Base-by-base conservation (phyloP, 2,113 vertebrate species). In the Paradoxurus hermaphroditus region DNA sequence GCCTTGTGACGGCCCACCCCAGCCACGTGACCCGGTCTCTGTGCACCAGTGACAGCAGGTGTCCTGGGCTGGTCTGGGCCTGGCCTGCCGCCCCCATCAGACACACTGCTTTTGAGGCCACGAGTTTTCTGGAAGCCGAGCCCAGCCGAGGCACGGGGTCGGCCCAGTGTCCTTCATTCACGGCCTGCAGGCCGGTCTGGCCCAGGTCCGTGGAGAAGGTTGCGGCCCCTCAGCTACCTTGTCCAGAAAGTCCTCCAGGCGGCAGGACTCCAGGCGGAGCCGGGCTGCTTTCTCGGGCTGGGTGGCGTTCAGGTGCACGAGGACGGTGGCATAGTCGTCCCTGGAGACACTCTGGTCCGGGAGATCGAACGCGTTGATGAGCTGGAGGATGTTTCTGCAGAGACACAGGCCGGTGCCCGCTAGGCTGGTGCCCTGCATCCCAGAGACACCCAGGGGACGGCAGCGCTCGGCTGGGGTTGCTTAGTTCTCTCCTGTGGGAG, bases 291-390 rank as follows among this genome's bases (percentile, higher is more conserved):
- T 93, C 1, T 91, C 85, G 1, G 99, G 98, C 91, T 96, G 16
- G 2, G 98, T 98, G 51, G 53, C 3, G 7, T 99, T 99, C 31
- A 99, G 97, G 82, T 94, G 23, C 0, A 15, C 10, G 21, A 99
- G 44, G 98, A 98, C 99, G 0, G 62, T 1, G 0, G 97, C 27
- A 4, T 99, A 99, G 97, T 98, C 98, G 0, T 99, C 98, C 63
- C 97, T 16, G 39, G 99, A 98, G 73, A 99, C 98, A 91, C 99
- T 99, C 97, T 98, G 98, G 90, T 99, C 99, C 0, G 97, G 90
- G 90, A 99, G 23, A 19, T 99, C 98, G 94, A 99, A 99, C 79
- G 98, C 97, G 11, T 99, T 99, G 95, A 98, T 99, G 96, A 99
- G 97, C 49, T 18, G 34, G 89, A 99, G 67, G 97, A 99, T 99